Percentiles rank a stretch among this genome's conserved stretches.
These are phyloP conservation scores for Catotricha subobsoleta DNA, from an alignment of 2,888 invertebrate genomes.

Conservation along the genomic window DNA sequence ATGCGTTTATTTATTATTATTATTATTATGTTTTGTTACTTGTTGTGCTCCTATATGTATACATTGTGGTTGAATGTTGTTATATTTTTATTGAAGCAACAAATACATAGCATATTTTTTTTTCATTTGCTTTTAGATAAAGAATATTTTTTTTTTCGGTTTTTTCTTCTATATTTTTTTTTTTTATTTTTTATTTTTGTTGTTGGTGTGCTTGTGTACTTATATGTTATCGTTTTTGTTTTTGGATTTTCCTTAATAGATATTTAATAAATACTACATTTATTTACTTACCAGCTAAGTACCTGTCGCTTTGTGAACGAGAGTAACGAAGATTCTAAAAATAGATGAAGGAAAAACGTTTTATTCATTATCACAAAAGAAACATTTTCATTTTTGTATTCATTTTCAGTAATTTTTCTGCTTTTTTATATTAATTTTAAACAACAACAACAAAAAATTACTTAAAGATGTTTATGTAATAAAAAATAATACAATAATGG, in stretches of 20 bases:
- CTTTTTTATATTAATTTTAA: neutral
- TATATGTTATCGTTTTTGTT: neutral
- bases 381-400: constrained; percentile 2
- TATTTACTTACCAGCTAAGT: constrained; percentile 29
- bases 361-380: constrained; percentile 2
- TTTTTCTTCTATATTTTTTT: too few species aligned
- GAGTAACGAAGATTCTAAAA: constrained; percentile 28
- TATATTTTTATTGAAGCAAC: neutral
- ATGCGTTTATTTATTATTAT: too few species aligned
- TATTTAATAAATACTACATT: neutral
- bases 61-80: neutral
- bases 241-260: neutral
- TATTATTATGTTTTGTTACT: too few species aligned
- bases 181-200: too few species aligned
- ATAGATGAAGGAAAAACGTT: neutral
- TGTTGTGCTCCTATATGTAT: neutral
- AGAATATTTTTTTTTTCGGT: too few species aligned
- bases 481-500: constrained; percentile 6
- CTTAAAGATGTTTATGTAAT: constrained; percentile 5
- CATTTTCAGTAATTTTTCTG: neutral
- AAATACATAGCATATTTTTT: neutral
- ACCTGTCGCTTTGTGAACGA: constrained; percentile 30
- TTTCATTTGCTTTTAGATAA: neutral
- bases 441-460: constrained; percentile 6
- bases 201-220: too few species aligned